These are phyloP conservation scores for Takifugu flavidus DNA, from an alignment of 2,113 vertebrate genomes.

Conservation along the genomic window DNA sequence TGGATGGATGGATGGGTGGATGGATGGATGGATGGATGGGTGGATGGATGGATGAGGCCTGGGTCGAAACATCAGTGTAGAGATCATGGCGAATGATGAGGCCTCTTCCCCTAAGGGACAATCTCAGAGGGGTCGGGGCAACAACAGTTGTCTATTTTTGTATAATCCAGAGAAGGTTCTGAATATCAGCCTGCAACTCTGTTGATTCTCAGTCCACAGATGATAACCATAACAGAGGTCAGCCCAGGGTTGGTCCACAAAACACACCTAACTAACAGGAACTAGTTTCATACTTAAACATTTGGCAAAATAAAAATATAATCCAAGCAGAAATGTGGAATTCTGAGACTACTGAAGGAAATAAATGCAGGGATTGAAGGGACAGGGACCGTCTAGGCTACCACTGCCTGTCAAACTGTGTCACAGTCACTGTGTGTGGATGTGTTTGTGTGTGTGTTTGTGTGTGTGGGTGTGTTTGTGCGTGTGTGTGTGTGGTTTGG, in stretches of 20 bases:
- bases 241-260: too few relatives aligned
- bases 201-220: not conserved
- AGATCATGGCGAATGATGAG: constrained; percentile 95
- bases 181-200: not conserved
- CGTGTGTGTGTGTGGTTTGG: constrained; percentile 34
- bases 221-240: too few relatives aligned
- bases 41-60: constrained; percentile 87
- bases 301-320: not conserved
- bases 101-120: constrained; percentile 87
- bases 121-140: constrained; percentile 82
- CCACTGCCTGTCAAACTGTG: constrained; percentile 53
- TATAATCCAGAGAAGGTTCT: constrained; percentile 14
- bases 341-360: not conserved
- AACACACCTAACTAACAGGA: too few relatives aligned
- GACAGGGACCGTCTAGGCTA: constrained; percentile 38
- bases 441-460: constrained; percentile 19
- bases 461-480: constrained; percentile 13
- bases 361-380: constrained; percentile 27
- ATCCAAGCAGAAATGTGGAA: not conserved
- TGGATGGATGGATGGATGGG: constrained; percentile 85
- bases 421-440: constrained; percentile 45
- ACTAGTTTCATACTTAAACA: not conserved
- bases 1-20: not conserved
- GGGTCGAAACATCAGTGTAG: constrained; percentile 85
- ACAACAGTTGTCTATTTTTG: constrained; percentile 54